Base-by-base conservation (phyloP, 1,140 invertebrate genomes). In the Geopemphigus sp. region DNA sequence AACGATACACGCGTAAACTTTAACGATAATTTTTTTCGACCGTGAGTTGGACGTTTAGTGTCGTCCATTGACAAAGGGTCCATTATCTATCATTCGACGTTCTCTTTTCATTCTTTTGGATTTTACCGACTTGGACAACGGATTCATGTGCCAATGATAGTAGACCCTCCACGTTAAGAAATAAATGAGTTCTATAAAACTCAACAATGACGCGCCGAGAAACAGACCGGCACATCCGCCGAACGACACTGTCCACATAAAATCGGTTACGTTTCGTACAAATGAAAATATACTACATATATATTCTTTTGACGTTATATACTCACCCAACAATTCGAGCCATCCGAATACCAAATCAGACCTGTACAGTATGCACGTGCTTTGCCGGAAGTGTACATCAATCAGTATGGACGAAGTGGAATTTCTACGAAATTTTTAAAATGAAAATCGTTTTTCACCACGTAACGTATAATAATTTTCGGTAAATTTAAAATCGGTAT, bases 131-230 rank as follows among this genome's bases (percentile, higher is more conserved):
- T 66, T 47, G 5, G 12, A 22, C 5, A 26, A 29, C 4, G 11
- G 26, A 4, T 5, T 57, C 10, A n/a, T n/a, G 1, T 57, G 74
- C 80, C 64, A 81, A 66, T 81, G 72, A 29, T 80, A 80, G 81
- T 82, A 82, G 14, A 83, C 70, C 61, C 84, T 72, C 45, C 84
- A 81, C 14, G 84, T 84, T 14, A 83, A 70, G 63, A 82, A 84
- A 78, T 85, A 85, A 54, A 92, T 84, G 11, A 93, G 86, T 84
- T 93, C 92, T 0, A 92, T 89, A 1, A 89, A 90, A 0, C 90
- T 91, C 1, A 93, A 84, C 39, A 93, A 83, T 22, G 91, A 92
- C 84, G 92, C 93, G 0, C 92, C 92, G 0, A 93, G 84, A 84
- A 93, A 93, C 3, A 93, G 86, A 12, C 92, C 91, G 11, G 91